These are phyloP conservation scores for Emys orbicularis DNA, from an alignment of 2,797 vertebrate genomes.

Conservation along the genomic window DNA sequence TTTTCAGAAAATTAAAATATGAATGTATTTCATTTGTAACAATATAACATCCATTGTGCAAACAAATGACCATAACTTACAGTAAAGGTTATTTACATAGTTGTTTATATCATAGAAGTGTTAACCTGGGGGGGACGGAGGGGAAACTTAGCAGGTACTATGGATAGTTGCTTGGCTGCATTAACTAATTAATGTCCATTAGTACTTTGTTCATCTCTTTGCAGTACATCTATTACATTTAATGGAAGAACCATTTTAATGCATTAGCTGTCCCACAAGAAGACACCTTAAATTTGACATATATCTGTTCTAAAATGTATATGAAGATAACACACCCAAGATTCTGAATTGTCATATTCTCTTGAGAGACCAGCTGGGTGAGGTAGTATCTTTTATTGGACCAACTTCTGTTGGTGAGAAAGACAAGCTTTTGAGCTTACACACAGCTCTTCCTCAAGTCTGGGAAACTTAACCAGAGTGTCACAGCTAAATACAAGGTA, in stretches of 20 bases:
- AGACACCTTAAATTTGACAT: background rate
- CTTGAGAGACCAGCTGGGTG: background rate
- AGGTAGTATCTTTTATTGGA: background rate
- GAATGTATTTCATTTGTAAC: background rate
- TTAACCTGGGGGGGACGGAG: background rate
- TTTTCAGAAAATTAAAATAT: background rate
- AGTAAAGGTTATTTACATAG: background rate
- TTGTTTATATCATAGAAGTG: background rate
- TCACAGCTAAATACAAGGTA: background rate
- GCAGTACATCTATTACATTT: background rate
- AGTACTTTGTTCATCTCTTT: slow-evolving; percentile 13
- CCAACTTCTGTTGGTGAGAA: background rate
- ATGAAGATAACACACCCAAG: background rate
- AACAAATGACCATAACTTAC: background rate
- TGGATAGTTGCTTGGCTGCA: background rate
- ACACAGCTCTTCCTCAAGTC: background rate
- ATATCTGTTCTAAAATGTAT: background rate
- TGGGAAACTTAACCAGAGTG: background rate
- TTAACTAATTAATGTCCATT: background rate
- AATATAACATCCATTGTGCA: rapidly evolving
- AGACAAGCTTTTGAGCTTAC: background rate
- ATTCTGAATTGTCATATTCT: background rate
- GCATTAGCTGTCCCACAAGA: background rate
- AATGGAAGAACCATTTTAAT: background rate
- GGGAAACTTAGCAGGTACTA: background rate